Conservation (phyloP, 37 sponge, comb jelly and placozoan genomes). For the Corticium candelabrum region DNA sequence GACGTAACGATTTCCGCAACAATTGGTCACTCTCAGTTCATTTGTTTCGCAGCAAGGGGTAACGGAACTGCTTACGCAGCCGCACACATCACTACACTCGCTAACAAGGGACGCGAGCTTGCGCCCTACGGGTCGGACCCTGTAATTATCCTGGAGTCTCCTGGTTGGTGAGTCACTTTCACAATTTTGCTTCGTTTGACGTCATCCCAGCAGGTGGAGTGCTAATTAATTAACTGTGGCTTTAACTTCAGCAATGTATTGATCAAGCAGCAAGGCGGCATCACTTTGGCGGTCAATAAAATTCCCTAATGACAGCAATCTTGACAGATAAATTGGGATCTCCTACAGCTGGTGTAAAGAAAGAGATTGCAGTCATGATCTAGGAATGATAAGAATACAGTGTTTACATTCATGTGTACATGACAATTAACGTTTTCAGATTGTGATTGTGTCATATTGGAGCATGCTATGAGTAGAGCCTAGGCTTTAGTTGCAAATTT, state of each 20-base stretch:
- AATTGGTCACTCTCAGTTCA: neutral
- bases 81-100: neutral
- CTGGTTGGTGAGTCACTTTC: neutral
- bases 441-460: no score
- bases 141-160: neutral
- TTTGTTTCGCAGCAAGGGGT: neutral
- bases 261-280: neutral
- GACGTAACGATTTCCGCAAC: neutral
- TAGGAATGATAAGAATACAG: no score
- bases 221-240: neutral
- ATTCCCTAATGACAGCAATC: no score
- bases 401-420: no score
- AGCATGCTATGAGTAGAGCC: no score
- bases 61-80: neutral
- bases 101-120: neutral
- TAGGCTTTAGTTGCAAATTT: no score
- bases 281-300: neutral
- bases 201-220: no score
- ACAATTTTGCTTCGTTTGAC: neutral
- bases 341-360: no score
- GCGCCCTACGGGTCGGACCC: neutral
- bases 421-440: no score
- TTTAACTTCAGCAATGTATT: neutral
- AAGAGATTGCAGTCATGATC: no score
- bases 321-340: no score